These are phyloP conservation scores for Ophion costatus DNA, from an alignment of 2,888 invertebrate genomes.

Conservation along the genomic window DNA sequence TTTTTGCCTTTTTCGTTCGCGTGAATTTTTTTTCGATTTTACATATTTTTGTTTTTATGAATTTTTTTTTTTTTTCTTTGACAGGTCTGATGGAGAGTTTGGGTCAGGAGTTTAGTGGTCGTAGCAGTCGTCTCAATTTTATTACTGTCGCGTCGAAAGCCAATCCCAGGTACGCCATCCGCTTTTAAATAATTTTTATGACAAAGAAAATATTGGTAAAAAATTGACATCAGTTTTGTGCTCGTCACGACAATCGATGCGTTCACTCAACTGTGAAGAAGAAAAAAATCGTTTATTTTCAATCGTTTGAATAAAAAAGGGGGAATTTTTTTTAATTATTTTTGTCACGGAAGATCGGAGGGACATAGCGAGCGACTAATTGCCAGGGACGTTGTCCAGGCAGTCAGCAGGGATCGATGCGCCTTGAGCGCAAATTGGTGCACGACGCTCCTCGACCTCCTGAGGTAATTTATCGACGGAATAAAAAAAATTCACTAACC, in stretches of 20 bases:
- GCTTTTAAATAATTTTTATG: too few species aligned
- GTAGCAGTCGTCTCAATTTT: conserved; percentile 75
- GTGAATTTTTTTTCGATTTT: conserved; percentile 1
- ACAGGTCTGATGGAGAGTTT: conserved; percentile 80
- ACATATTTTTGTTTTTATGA: too few species aligned
- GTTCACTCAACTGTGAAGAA: neutral
- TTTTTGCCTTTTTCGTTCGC: neutral
- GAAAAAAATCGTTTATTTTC: conserved; percentile 12
- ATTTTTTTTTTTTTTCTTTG: too few species aligned
- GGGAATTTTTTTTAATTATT: conserved; percentile 5
- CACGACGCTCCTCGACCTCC: conserved; percentile 71
- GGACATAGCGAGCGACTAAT: conserved; percentile 74
- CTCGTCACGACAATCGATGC: too few species aligned
- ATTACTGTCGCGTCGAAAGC: conserved; percentile 77
- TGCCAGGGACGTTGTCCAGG: conserved; percentile 77
- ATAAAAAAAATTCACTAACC: neutral
- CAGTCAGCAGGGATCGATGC: conserved; percentile 75
- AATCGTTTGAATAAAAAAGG: conserved; percentile 22
- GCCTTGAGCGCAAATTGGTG: conserved; percentile 72
- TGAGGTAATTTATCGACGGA: conserved; percentile 69
- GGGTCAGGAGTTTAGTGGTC: conserved; percentile 73
- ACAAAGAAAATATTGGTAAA: too few species aligned
- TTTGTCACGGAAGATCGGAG: conserved; percentile 66
- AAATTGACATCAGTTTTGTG: too few species aligned
- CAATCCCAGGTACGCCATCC: conserved; percentile 71